Conservation (phyloP, 2,797 vertebrate genomes). For the Tinamus major region DNA sequence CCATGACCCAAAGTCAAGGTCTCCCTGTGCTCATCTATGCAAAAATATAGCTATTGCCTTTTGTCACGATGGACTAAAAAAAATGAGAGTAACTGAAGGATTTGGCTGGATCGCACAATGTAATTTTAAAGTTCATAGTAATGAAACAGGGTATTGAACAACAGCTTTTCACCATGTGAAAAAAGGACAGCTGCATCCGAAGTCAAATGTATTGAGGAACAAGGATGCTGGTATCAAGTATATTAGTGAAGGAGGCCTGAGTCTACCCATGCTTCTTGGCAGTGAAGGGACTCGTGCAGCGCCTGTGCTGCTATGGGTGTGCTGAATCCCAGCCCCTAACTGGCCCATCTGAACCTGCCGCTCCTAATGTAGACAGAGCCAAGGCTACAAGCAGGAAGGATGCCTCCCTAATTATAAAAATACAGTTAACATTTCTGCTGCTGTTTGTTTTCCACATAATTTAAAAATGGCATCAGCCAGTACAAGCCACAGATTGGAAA, state of each 20-base stretch:
- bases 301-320: background rate
- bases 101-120: background rate
- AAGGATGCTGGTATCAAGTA: fast-evolving
- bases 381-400: background rate
- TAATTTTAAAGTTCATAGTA: background rate
- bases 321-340: background rate
- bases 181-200: fast-evolving
- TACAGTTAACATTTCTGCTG: background rate
- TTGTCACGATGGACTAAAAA: background rate
- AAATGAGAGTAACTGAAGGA: background rate
- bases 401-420: background rate
- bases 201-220: fast-evolving
- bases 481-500: background rate
- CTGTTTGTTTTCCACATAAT: background rate
- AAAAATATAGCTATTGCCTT: background rate
- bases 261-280: background rate
- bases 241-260: background rate
- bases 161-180: too few relatives aligned
- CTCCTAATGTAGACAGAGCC: fast-evolving
- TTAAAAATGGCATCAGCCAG: background rate
- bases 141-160: background rate
- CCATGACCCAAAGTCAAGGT: background rate
- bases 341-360: background rate
- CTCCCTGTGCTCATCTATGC: background rate
- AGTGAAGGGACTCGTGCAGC: background rate